Evolutionary conservation across 2,888 invertebrate genomes (phyloP).

Genomic region (Harpalus rubripes): DNA sequence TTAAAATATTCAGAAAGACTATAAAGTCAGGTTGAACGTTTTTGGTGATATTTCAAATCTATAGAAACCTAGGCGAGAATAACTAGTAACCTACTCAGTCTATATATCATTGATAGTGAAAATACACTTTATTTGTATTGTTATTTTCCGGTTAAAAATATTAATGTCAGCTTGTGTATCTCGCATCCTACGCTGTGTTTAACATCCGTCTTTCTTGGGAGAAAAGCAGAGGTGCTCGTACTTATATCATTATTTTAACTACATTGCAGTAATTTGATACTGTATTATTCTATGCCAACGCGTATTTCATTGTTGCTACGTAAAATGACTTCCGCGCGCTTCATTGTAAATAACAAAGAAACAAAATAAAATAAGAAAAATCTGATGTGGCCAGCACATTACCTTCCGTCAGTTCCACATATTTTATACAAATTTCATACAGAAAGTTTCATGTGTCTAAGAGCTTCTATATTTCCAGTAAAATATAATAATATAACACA

Average conservation of each 20-base stretch:
- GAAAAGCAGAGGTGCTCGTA: conserved; percentile 22
- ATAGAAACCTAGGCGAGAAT: conserved; percentile 18
- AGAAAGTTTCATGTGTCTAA: too few relatives aligned
- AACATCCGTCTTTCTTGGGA: conserved; percentile 41
- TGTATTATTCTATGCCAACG: background rate
- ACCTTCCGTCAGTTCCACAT: too few relatives aligned
- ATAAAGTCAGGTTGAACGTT: conserved; percentile 16
- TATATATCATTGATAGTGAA: conserved; percentile 64
- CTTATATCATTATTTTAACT: conserved; percentile 48
- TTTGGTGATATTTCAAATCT: conserved; percentile 22
- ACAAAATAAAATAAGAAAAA: too few relatives aligned
- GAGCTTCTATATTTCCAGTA: too few relatives aligned
- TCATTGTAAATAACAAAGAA: too few relatives aligned
- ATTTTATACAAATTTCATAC: too few relatives aligned
- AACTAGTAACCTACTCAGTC: conserved; percentile 49
- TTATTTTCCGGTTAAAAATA: conserved; percentile 56
- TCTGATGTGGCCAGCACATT: too few relatives aligned
- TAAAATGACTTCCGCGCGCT: too few relatives aligned
- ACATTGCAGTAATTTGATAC: conserved; percentile 41
- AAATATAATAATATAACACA: too few relatives aligned
- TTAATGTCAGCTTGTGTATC: conserved; percentile 56
- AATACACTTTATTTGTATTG: conserved; percentile 57
- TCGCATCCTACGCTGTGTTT: conserved; percentile 53
- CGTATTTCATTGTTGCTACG: background rate
- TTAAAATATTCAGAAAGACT: conserved; percentile 35